Evolutionary conservation across 1,140 invertebrate species (phyloP), one percentile per base, ranked within the genome.

Genomic region (Brachionus sp.): DNA sequence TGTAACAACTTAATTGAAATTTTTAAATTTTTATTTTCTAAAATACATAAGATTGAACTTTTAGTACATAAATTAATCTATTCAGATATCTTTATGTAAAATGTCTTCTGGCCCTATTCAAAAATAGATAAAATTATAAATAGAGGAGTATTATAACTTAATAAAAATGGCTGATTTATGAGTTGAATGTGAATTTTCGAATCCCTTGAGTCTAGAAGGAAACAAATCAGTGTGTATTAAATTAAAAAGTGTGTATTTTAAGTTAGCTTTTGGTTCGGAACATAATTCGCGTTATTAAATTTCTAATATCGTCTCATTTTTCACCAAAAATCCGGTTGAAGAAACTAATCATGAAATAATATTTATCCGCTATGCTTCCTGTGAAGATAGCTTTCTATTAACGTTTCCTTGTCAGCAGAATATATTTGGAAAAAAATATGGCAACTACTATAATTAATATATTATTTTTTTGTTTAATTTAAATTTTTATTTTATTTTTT

Each of bases 211-310:
- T n/a, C 44, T 50, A 50, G 44, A 50, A 50, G 44, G 50, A 57
- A 57, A 19, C 19, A 9, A 57, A 57, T 57, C 16, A 57, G 16
- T 23, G 16, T 57, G 50, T 23, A 19, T 9, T 57, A 19, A 19
- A 19, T 23, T 9, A 23, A 57, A 57, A 19, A 19, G 50, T 57
- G 19, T 29, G 29, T 29, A 57, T 19, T 23, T 19, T 19, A 57
- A 57, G 50, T 57, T 57, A 23, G n/a, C 50, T 57, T 19, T 23
- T 57, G 5, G 50, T 7, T 57, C 16, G n/a, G 50, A 57, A 57
- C 44, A 50, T 50, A 57, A 57, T 57, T 57, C 16, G 50, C 50
- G 50, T 57, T 57, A 57, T 57, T 57, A 57, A 57, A 57, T 57
- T 57, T 57, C 7, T 57, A 57, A 57, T 57, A 57, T 57, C 50